Percentiles rank a stretch among this genome's conserved stretches.
Evolutionary conservation across 2,888 invertebrate species (phyloP).

Genomic region (Limenitis camilla): DNA sequence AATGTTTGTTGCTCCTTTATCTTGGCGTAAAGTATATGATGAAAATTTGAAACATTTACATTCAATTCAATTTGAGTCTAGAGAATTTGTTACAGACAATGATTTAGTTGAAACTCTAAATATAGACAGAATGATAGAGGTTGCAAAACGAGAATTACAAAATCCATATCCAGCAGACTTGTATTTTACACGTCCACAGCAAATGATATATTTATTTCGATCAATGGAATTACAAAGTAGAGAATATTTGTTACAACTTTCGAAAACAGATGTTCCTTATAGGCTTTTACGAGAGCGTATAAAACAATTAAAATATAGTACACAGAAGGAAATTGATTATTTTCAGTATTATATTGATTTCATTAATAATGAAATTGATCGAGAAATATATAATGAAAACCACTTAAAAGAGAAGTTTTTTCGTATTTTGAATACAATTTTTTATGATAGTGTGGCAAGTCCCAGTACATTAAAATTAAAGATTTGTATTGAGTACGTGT

Average conservation of each 20-base stretch:
- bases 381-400: conserved; percentile 54
- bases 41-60: conserved; percentile 49
- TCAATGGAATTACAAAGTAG: conserved; percentile 66
- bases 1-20: conserved; percentile 58
- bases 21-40: conserved; percentile 58
- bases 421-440: conserved; percentile 53
- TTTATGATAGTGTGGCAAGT: conserved; percentile 61
- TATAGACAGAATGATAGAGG: conserved; percentile 58
- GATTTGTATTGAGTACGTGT: conserved; percentile 67
- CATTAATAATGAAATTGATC: conserved; percentile 48
- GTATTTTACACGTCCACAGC: conserved; percentile 50
- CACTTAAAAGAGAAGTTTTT: conserved; percentile 61
- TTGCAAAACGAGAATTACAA: conserved; percentile 49
- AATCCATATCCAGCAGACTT: conserved; percentile 45
- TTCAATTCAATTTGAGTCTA: conserved; percentile 58
- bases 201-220: conserved; percentile 61
- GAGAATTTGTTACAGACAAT: conserved; percentile 54
- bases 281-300: conserved; percentile 48
- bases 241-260: conserved; percentile 58
- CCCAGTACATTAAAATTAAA: conserved; percentile 55
- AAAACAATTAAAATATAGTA: conserved; percentile 47
- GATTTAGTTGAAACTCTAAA: conserved; percentile 59
- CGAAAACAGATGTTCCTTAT: conserved; percentile 54
- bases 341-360: conserved; percentile 61
- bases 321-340: conserved; percentile 57